phyloP scores from a whole-genome alignment of 2,113 vertebrate genomes.

The Brachyhypopomus occidentalis region DNA sequence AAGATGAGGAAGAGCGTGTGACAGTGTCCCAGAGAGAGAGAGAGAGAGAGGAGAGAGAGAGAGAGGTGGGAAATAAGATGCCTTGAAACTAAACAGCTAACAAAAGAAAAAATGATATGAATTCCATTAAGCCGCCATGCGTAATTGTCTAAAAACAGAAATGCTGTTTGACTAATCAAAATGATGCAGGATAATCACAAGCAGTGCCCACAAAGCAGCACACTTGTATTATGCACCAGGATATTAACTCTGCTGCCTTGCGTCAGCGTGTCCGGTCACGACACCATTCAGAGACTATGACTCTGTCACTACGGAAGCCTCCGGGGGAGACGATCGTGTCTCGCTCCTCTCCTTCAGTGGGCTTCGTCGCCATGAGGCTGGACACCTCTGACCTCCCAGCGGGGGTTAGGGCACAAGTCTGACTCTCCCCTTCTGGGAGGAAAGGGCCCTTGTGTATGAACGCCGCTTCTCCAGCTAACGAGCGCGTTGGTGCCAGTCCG shows the following conservation, averaged over 20 bases:
- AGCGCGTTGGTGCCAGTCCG: not conserved
- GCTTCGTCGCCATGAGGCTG: not conserved
- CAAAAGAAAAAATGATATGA: not conserved
- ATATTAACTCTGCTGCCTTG: not conserved
- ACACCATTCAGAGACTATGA: not conserved
- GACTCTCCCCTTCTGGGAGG: not conserved
- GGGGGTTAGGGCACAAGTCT: not conserved
- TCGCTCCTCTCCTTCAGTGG: not conserved
- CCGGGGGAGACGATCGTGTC: not conserved
- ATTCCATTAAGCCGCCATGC: not conserved
- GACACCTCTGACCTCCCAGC: not conserved
- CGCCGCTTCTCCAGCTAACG: not conserved
- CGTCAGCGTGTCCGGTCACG: not conserved
- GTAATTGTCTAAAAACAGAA: not conserved
- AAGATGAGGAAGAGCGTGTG: not conserved
- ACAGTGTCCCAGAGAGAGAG: not conserved
- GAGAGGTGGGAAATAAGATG: not conserved
- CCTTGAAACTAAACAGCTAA: not conserved
- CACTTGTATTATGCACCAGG: not conserved
- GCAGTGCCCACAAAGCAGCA: not conserved
- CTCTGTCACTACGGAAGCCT: not conserved
- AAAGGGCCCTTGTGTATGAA: conserved; percentile 9
- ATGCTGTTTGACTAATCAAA: not conserved
- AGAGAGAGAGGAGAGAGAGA: not conserved
- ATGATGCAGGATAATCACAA: not conserved